A percentile compares a stretch with the other conserved stretches of the same genome.
phyloP scores from a whole-genome alignment of 1,140 invertebrate species.

The Mylabris phalerata region DNA sequence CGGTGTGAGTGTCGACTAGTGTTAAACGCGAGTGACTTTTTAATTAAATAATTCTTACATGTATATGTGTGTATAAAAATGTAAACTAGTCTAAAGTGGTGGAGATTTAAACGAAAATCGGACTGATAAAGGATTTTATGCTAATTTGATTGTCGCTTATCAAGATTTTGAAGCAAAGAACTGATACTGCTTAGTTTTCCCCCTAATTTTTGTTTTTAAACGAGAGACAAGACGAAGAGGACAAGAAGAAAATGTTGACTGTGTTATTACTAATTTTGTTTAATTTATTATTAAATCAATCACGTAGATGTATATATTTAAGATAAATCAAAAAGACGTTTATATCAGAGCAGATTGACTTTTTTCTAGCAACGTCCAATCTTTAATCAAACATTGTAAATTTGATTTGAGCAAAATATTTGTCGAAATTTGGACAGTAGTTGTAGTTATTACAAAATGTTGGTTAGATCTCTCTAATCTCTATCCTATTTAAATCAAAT shows the following conservation, averaged over 20 bases:
- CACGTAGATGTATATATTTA: no score
- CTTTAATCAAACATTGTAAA: no score
- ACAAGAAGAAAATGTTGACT: slow-evolving; percentile 17
- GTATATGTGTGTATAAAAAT: slow-evolving; percentile 21
- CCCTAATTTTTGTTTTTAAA: not conserved
- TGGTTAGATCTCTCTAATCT: slow-evolving; percentile 21
- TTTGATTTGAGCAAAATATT: not conserved
- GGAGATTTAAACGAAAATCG: slow-evolving; percentile 4
- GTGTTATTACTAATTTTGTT: slow-evolving; percentile 27
- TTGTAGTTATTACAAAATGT: slow-evolving; percentile 27
- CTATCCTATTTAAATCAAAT: slow-evolving; percentile 14
- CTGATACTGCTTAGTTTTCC: no score
- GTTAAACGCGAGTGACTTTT: slow-evolving; percentile 13
- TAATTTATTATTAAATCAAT: no score
- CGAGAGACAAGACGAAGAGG: slow-evolving; percentile 1
- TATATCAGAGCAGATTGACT: no score
- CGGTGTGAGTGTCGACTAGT: not conserved
- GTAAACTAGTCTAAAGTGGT: slow-evolving; percentile 25
- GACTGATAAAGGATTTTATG: not conserved
- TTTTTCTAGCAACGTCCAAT: no score
- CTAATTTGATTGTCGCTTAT: no score
- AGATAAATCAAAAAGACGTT: no score
- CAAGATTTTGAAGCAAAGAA: no score
- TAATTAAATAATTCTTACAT: slow-evolving; percentile 12
- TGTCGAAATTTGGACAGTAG: slow-evolving; percentile 35